phyloP scores from a whole-genome alignment of 2,113 vertebrate species.

The Mobula birostris region DNA sequence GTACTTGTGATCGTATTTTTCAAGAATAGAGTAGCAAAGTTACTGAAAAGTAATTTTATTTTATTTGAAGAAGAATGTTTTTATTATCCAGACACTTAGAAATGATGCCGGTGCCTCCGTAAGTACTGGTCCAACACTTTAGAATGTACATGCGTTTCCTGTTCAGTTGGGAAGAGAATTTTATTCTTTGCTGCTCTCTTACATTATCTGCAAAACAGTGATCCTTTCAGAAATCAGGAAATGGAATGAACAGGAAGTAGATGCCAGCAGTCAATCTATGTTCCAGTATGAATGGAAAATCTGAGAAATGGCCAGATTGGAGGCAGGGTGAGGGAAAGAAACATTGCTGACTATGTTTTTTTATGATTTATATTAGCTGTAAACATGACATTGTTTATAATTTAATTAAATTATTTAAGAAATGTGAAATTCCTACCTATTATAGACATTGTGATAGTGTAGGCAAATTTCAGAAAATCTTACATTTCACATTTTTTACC shows the following conservation, averaged over 20 bases:
- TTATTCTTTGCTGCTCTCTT: constrained; percentile 44
- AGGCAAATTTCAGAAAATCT: neutral
- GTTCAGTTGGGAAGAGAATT: neutral
- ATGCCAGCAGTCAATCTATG: constrained; percentile 71
- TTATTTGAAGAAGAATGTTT: neutral
- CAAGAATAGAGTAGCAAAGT: neutral
- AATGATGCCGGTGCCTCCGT: neutral
- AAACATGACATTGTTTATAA: neutral
- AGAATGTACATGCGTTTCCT: neutral
- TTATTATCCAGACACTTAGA: neutral
- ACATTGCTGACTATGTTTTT: constrained; percentile 70
- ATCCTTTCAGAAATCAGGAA: constrained; percentile 64
- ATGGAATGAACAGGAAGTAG: constrained; percentile 65
- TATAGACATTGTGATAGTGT: neutral
- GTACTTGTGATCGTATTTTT: neutral
- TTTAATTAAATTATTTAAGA: neutral
- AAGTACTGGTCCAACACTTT: neutral
- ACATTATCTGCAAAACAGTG: constrained; percentile 57
- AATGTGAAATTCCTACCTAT: neutral
- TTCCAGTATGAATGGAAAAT: constrained; percentile 84
- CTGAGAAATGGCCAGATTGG: constrained; percentile 69
- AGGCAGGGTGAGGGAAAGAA: constrained; percentile 64
- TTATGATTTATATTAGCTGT: constrained; percentile 46
- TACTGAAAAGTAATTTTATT: neutral
- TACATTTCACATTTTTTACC: neutral